Evolutionary conservation across 2,888 invertebrate genomes (phyloP), one percentile per base, ranked within the genome.

Genomic region (Meiosimyza platycephala): DNA sequence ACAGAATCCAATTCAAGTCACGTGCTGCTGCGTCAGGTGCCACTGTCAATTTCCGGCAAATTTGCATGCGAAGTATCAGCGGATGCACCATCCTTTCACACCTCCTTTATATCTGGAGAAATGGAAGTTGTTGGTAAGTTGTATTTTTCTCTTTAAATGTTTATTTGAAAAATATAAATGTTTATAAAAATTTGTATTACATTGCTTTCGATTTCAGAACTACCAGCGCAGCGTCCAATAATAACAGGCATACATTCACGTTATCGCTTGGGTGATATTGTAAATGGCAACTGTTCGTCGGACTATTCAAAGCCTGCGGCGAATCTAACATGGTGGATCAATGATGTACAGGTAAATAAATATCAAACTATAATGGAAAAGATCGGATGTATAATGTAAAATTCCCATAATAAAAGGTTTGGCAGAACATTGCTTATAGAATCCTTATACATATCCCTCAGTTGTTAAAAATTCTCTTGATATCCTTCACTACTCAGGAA

Each of bases 251-350:
- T 90, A 72, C 90, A 89, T 79, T 85, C 88, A 1, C 85, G 89
- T 18, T 90, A 90, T 82, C 88, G 88, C 5, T 79, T 88, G 13
- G 89, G 89, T 5, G 90, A 90, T 72, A 83, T 85, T 64, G 84
- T 90, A 60, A 88, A 88, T 78, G 90, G 89, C 1, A 89, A 89
- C 79, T 90, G 90, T 77, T 88, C 88, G 16, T 90, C 90, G 28
- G 88, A 88, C 77, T 88, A 88, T 75, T 90, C 90, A 6, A 88
- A 87, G 78, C 90, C 90, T 9, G 89, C 89, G 11, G 90, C 89
- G 5, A 90, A 90, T 83, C 84, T 90, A 73, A 89, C 90, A 59
- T 90, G 90, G 90, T 88, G 88, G 83, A 88, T 90, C 75, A 90
- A 90, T 79, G 90, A 89, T 73, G 83, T 85, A 76, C 86, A 86